Evolutionary conservation across 2,888 invertebrate species (phyloP), one percentile per base, ranked within the genome.

Genomic region (Antheraea yamamai): DNA sequence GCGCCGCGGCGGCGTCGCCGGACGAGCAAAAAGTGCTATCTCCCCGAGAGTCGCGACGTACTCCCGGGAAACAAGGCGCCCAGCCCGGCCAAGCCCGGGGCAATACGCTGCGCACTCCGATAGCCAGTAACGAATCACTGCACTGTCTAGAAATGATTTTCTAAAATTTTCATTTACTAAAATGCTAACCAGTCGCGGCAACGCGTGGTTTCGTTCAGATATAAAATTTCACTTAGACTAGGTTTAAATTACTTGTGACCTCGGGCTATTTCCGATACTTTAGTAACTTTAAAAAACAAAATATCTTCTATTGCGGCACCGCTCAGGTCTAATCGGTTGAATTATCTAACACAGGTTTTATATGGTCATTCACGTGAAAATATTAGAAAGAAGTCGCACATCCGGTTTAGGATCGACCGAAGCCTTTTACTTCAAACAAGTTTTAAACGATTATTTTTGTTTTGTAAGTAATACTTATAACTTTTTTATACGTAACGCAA

Each of bases 11-110:
- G 70, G 30, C 35, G 70, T 39, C 70, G 88, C 87, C 89, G 90
- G 90, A 88, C 92, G 89, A 89, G 90, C 89, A 92, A 93, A 93
- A 92, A 92, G 91, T 91, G 90, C 90, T 90, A 90, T 92, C 91
- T 86, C 88, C 82, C 80, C 83, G 80, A 84, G 83, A 83, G 84
- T 86, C 83, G 82, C 85, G 80, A 83, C 84, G 77, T 77, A 87
- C 89, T 90, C 92, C 93, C 92, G 92, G 93, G 92, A 91, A 91
- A 91, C 90, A 82, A 84, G 87, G 81, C 89, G 90, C 91, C 91
- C 89, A 84, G 23, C 61, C 23, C 2, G 16, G 68, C 84, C 80
- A 84, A 84, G 81, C 84, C 61, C 23, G 61, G 10, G 23, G 61
- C 61, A 7, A 2, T 7, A 23, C 7, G 39, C 84, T 80, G 84